A percentile compares a stretch with the other conserved stretches of the same genome.
These are phyloP conservation scores for Amphipyra berbera DNA, from an alignment of 2,888 invertebrate genomes.

Conservation along the genomic window DNA sequence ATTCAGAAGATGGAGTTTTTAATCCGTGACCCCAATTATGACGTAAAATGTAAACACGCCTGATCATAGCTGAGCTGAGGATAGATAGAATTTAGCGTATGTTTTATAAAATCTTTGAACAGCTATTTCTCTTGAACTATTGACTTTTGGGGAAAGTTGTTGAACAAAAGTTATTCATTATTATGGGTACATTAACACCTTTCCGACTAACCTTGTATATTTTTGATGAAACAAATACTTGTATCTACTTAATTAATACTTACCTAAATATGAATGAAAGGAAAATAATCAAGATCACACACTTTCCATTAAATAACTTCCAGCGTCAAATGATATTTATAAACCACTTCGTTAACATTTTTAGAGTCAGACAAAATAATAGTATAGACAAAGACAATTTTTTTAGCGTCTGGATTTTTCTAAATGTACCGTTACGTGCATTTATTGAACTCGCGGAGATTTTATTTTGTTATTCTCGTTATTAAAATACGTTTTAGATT, in stretches of 20 bases:
- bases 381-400: slow-evolving; percentile 45
- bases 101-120: no score
- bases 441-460: slow-evolving; percentile 32
- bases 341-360: slow-evolving; percentile 26
- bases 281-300: slow-evolving; percentile 7
- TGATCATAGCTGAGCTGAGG: no score
- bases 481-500: not conserved
- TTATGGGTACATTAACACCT: no score
- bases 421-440: slow-evolving; percentile 23
- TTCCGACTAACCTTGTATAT: no score
- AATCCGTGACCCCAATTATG: no score
- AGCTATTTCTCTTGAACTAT: no score
- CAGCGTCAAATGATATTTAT: slow-evolving; percentile 19
- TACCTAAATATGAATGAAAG: not conserved
- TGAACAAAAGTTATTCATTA: no score
- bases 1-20: no score
- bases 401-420: slow-evolving; percentile 41
- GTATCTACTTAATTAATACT: not conserved
- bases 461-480: slow-evolving; percentile 21
- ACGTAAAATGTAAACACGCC: no score
- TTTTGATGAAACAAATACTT: not conserved
- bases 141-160: no score
- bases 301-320: slow-evolving; percentile 15
- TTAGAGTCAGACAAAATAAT: slow-evolving; percentile 21
- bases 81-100: no score